Conservation (phyloP, 2,888 invertebrate genomes). For the Lithophane leautieri region DNA sequence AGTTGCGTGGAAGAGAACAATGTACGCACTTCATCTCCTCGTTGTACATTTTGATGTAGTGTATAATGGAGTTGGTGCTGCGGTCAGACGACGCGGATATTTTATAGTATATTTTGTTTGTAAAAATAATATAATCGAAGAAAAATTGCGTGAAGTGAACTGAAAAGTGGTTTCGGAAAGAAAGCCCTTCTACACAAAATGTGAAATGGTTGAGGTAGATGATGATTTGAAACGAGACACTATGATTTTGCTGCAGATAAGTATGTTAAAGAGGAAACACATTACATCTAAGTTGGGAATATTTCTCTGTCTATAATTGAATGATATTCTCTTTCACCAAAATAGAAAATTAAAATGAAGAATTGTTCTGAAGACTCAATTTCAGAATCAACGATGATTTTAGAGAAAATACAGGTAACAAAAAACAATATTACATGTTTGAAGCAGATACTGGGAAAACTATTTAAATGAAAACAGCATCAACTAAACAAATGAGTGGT, state of each 20-base stretch:
- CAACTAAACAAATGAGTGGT: not conserved
- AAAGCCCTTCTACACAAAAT: not conserved
- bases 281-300: not conserved
- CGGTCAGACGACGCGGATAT: conserved; percentile 37
- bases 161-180: not conserved
- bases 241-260: not conserved
- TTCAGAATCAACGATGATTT: not conserved
- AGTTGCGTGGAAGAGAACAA: conserved; percentile 67
- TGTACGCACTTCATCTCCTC: conserved; percentile 62
- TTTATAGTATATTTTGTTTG: conserved; percentile 33
- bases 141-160: not conserved
- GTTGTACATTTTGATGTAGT: conserved; percentile 53
- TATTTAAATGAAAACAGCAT: not conserved
- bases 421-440: not conserved
- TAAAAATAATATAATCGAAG: not conserved
- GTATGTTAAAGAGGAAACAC: not conserved
- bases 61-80: conserved; percentile 55
- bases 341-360: not conserved
- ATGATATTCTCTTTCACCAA: not conserved
- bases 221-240: not conserved
- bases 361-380: not conserved
- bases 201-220: not conserved
- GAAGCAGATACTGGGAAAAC: not conserved
- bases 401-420: not conserved
- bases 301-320: not conserved